phyloP scores from a whole-genome alignment of 1,140 invertebrate genomes.

The Pachyrhynchus sulphureomaculatus region DNA sequence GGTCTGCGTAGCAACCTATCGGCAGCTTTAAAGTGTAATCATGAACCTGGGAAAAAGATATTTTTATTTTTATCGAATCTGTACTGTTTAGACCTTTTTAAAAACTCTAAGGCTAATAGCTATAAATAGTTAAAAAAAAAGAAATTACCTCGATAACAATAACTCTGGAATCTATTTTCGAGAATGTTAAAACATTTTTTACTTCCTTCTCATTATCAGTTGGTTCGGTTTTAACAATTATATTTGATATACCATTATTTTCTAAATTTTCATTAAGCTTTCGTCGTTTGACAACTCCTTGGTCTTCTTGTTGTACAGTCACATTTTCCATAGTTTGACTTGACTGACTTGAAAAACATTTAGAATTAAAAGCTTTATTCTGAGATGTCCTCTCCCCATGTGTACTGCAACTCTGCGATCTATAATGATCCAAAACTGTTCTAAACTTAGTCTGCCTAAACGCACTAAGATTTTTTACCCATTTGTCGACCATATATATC shows the following conservation, averaged over 20 bases:
- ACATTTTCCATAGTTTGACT: neutral
- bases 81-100: too few relatives aligned
- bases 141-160: slow-evolving; percentile 4
- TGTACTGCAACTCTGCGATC: neutral
- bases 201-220: neutral
- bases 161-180: neutral
- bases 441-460: neutral
- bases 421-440: neutral
- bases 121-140: too few relatives aligned
- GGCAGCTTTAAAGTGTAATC: too few relatives aligned
- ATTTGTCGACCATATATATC: slow-evolving; percentile 1
- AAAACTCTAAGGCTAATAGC: too few relatives aligned
- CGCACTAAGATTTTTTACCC: neutral
- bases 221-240: neutral
- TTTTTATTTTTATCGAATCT: too few relatives aligned
- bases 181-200: neutral
- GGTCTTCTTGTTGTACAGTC: neutral
- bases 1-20: too few relatives aligned
- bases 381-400: neutral
- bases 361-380: neutral
- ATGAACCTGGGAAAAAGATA: too few relatives aligned
- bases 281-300: neutral
- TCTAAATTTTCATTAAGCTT: neutral
- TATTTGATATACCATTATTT: neutral
- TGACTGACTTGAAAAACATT: neutral